Conservation (phyloP, 2,888 invertebrate species). For the Drosophila mettleri region DNA sequence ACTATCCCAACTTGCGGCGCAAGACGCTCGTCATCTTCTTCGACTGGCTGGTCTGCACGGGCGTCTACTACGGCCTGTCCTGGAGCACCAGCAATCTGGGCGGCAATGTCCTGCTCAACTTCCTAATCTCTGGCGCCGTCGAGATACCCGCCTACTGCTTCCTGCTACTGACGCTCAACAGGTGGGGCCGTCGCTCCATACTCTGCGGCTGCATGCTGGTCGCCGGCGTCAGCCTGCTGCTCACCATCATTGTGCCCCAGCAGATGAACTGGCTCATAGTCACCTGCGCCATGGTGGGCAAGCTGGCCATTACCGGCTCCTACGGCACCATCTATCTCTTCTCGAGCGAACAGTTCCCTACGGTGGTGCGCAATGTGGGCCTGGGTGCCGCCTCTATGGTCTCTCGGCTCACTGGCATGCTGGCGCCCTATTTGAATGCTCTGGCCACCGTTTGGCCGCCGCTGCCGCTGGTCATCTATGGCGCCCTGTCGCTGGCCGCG, state of each 20-base stretch:
- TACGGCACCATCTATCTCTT: constrained; percentile 91
- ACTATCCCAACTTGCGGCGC: constrained; percentile 88
- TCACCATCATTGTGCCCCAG: constrained; percentile 87
- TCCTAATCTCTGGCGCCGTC: constrained; percentile 90
- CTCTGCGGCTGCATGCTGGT: constrained; percentile 89
- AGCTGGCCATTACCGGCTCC: constrained; percentile 90
- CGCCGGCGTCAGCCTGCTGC: constrained; percentile 87
- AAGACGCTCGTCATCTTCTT: constrained; percentile 90
- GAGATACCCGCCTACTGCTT: constrained; percentile 91
- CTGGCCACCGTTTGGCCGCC: constrained; percentile 87
- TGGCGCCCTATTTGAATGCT: constrained; percentile 92
- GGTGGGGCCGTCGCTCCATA: constrained; percentile 89
- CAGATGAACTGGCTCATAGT: constrained; percentile 87
- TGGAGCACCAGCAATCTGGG: constrained; percentile 91
- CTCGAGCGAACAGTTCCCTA: constrained; percentile 91
- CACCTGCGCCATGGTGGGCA: constrained; percentile 89
- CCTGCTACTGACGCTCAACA: constrained; percentile 88
- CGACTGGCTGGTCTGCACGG: constrained; percentile 92
- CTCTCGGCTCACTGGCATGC: constrained; percentile 90
- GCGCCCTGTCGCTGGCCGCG: constrained; percentile 89
- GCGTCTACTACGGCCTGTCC: constrained; percentile 91
- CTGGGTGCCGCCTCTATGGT: constrained; percentile 94
- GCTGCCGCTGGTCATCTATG: constrained; percentile 91
- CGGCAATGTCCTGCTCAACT: constrained; percentile 90
- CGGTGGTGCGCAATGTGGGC: constrained; percentile 92